phyloP scores from a whole-genome alignment of 2,888 invertebrate species.

The Theristus sp. region DNA sequence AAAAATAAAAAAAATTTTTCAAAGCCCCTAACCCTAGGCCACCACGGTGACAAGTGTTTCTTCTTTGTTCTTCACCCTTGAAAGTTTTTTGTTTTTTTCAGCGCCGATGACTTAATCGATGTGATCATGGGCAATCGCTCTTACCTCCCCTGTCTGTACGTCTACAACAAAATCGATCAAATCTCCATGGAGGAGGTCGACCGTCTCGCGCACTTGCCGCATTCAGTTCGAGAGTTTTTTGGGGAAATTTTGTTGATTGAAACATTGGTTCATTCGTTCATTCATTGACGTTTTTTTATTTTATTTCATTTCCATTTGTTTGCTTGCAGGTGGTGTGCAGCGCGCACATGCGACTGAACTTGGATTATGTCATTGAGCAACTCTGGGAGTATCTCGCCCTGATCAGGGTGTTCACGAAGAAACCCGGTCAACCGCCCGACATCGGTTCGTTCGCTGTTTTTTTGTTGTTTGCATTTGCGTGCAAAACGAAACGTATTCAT shows the following conservation, averaged over 20 bases:
- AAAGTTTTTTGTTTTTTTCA: slow-evolving; percentile 8
- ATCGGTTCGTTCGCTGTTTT: slow-evolving; percentile 13
- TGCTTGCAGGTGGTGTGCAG: neutral
- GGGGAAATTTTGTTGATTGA: too few species aligned
- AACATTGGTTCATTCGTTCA: too few species aligned
- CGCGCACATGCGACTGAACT: slow-evolving; percentile 93
- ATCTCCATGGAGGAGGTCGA: slow-evolving; percentile 96
- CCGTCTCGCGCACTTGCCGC: slow-evolving; percentile 49
- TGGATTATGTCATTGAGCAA: slow-evolving; percentile 71
- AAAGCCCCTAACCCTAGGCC: too few species aligned
- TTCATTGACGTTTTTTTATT: too few species aligned
- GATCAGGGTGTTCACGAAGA: slow-evolving; percentile 93
- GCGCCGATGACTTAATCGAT: slow-evolving; percentile 78
- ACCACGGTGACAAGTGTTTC: too few species aligned
- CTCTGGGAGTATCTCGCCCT: slow-evolving; percentile 84
- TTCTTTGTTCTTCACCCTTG: too few species aligned
- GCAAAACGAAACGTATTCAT: too few species aligned
- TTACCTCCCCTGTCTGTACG: slow-evolving; percentile 84
- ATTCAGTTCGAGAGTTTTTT: slow-evolving; percentile 11
- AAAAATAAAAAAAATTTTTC: too few species aligned
- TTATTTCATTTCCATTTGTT: too few species aligned
- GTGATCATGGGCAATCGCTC: slow-evolving; percentile 64
- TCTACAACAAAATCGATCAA: slow-evolving; percentile 99
- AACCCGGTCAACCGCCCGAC: slow-evolving; percentile 50
- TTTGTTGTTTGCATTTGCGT: neutral